Base-by-base conservation (phyloP, 2,113 vertebrate genomes). In the Struthio camelus region DNA sequence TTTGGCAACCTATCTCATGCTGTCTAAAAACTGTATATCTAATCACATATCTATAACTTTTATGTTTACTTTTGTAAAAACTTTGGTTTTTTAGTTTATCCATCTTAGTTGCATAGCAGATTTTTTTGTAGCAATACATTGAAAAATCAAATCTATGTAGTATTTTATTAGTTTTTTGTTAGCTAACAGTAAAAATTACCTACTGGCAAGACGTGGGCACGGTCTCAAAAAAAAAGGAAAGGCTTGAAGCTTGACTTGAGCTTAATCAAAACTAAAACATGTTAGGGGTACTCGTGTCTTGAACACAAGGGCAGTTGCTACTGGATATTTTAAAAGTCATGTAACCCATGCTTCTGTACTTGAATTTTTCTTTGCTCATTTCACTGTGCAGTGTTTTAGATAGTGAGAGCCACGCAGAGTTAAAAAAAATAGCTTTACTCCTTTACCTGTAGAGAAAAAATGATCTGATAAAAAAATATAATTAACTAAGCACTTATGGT, bases 291-390 rank as follows among this genome's bases (percentile, higher is more conserved):
- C 15, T n/a, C n/a, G 38, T 4, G 2, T 53, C 44, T 72, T 22
- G 7, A 8, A 23, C 11, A 59, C 28, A 67, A 34, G 11, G 7
- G 14, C 7, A 10, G 56, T 72, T 70, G 20, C 4, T 82, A 53
- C 5, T 32, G 11, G 64, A 9, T 54, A 46, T 58, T 51, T 75
- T 66, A 28, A 66, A 89, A 44, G n/a, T 51, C 73, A 38, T 4
- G 1, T 32, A 61, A 30, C 19, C 38, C 1, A 0, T 28, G 10
- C 58, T 46, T 90, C 18, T 1, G 8, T 32, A 8, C 10, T 18
- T 88, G 23, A 61, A 14, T 50, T 81, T 48, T 88, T 18, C 6
- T 82, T 75, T 54, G 15, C 19, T 62, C 3, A 9, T 85, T 90
- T 85, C 20, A 14, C 12, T 51, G 40, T 5, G 19, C 16, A 15